Percentiles rank a stretch among this genome's conserved stretches.
phyloP scores from a whole-genome alignment of 2,113 vertebrate genomes.

The Protobothrops flavoviridis region DNA sequence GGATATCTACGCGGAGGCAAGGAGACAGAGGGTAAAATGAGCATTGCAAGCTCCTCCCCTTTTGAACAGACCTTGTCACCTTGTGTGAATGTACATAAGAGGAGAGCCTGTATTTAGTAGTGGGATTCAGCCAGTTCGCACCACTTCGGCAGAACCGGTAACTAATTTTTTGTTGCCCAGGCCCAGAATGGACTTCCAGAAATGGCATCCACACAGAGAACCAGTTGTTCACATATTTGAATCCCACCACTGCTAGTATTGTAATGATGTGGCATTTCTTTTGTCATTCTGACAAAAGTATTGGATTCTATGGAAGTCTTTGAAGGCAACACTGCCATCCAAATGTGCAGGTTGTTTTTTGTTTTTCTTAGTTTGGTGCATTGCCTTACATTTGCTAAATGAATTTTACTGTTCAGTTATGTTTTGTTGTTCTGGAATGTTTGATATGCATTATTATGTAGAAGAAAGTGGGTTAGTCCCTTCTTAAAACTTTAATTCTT shows the following conservation, averaged over 20 bases:
- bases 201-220: no score
- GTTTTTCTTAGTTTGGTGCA: constrained; percentile 21
- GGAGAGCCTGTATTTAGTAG: not conserved
- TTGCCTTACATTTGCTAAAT: constrained; percentile 51
- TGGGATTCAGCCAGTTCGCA: no score
- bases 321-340: not conserved
- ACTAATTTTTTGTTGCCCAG: no score
- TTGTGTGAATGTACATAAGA: not conserved
- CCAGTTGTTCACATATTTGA: no score
- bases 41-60: not conserved
- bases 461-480: no score
- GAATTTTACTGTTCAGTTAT: constrained; percentile 40
- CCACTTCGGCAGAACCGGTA: no score
- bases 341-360: not conserved
- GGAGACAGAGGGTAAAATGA: not conserved
- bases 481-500: not conserved
- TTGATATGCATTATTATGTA: no score
- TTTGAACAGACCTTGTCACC: not conserved
- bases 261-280: no score
- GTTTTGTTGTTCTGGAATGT: no score
- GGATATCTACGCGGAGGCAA: not conserved
- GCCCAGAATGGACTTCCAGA: no score
- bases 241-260: no score
- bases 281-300: no score
- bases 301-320: not conserved